Conservation (phyloP, 2,113 vertebrate species). For the Sminthopsis crassicaudata region DNA sequence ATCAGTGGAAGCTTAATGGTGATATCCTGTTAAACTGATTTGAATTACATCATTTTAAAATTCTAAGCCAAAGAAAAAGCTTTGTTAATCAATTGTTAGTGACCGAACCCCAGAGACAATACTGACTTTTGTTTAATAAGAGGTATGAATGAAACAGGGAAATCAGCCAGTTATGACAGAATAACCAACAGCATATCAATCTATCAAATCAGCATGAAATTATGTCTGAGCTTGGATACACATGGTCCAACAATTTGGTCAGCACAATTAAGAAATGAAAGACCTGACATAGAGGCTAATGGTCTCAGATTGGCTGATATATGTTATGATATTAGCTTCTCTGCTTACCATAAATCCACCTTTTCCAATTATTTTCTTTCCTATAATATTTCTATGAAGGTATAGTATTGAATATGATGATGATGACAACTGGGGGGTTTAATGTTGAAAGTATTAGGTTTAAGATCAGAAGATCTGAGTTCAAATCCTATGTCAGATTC, state of each 20-base stretch:
- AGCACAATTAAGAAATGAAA: background rate
- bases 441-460: background rate
- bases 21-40: background rate
- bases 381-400: background rate
- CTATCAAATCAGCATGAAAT: background rate
- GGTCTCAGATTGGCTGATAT: background rate
- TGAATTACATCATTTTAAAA: background rate
- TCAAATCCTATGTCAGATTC: background rate
- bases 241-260: background rate
- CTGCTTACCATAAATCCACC: background rate
- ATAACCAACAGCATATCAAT: background rate
- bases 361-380: background rate
- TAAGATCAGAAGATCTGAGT: background rate
- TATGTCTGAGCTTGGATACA: background rate
- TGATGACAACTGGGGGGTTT: background rate
- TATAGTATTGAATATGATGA: background rate
- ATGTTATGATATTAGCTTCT: background rate
- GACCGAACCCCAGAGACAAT: background rate
- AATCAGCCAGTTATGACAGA: background rate
- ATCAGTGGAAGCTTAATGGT: background rate
- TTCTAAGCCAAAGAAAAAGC: background rate
- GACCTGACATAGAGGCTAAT: background rate
- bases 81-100: background rate
- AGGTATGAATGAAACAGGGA: background rate
- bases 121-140: background rate